Percentiles rank a stretch among this genome's conserved stretches.
Conservation (phyloP, 2,797 vertebrate species). For the Ctenosaura bakeri region DNA sequence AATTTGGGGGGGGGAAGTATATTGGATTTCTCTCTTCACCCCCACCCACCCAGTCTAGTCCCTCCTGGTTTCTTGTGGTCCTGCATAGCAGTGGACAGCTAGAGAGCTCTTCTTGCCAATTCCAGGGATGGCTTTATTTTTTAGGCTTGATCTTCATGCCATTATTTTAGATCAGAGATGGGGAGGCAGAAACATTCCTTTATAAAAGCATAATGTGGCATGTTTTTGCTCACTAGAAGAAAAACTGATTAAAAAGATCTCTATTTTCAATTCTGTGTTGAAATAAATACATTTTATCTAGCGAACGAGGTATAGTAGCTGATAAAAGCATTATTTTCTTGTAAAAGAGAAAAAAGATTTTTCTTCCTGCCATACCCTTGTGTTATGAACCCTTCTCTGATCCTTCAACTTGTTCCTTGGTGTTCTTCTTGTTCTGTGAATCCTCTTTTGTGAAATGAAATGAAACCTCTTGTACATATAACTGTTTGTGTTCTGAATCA, state of each 20-base stretch:
- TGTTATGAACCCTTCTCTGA: background rate
- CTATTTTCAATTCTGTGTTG: background rate
- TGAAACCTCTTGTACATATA: no score
- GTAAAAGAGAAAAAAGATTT: background rate
- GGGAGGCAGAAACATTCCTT: background rate
- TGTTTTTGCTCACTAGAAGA: background rate
- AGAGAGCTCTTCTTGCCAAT: fast-evolving
- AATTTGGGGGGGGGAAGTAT: background rate
- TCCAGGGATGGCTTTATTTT: background rate
- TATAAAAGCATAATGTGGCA: background rate
- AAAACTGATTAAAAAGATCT: background rate
- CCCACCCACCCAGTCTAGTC: background rate
- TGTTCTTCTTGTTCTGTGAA: background rate
- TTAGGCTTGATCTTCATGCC: background rate
- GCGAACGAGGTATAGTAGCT: background rate
- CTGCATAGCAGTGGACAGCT: background rate
- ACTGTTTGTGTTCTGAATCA: background rate
- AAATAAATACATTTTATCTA: background rate
- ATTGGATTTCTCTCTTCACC: background rate
- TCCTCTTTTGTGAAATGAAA: background rate
- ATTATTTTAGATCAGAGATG: background rate
- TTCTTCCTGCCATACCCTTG: background rate
- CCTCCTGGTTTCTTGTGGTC: background rate
- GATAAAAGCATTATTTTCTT: background rate
- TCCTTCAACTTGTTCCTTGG: background rate